phyloP scores from a whole-genome alignment of 2,888 invertebrate genomes.

The Drosophila melanosoma region DNA sequence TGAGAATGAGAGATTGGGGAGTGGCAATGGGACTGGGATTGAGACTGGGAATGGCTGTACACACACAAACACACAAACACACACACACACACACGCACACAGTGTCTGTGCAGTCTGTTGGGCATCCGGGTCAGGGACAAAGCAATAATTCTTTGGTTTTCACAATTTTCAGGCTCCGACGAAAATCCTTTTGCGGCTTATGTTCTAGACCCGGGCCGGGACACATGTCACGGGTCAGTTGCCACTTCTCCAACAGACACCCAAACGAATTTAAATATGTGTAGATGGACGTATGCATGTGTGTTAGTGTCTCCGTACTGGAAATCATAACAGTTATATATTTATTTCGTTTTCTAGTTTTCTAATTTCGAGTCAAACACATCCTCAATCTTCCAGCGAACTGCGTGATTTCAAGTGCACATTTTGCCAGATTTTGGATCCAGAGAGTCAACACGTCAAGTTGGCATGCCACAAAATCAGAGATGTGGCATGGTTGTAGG shows the following conservation, averaged over 20 bases:
- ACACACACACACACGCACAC: neutral
- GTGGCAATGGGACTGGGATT: conserved; percentile 3
- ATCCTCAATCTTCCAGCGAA: neutral
- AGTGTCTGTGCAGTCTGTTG: conserved; percentile 44
- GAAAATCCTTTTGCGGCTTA: conserved; percentile 81
- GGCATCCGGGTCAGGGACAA: conserved; percentile 73
- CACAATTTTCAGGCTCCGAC: conserved; percentile 65
- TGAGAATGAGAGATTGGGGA: conserved; percentile 36
- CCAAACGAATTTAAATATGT: neutral
- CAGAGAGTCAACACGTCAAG: neutral
- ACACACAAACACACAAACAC: neutral
- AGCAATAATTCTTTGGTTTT: conserved; percentile 77
- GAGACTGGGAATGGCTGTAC: neutral
- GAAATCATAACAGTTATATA: neutral
- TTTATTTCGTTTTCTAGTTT: neutral
- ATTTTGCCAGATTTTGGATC: neutral
- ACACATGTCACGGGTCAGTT: conserved; percentile 78
- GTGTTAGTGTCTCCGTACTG: neutral
- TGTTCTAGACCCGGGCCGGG: conserved; percentile 48
- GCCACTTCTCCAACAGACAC: conserved; percentile 44
- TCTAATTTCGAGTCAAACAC: neutral
- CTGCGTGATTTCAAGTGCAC: neutral
- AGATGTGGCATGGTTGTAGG: neutral
- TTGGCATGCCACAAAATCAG: conserved; percentile 1
- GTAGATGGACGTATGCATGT: conserved; percentile 1